A percentile compares a stretch with the other conserved stretches of the same genome.
Conservation (phyloP, 2,888 invertebrate species). For the Oxytorus armatus region DNA sequence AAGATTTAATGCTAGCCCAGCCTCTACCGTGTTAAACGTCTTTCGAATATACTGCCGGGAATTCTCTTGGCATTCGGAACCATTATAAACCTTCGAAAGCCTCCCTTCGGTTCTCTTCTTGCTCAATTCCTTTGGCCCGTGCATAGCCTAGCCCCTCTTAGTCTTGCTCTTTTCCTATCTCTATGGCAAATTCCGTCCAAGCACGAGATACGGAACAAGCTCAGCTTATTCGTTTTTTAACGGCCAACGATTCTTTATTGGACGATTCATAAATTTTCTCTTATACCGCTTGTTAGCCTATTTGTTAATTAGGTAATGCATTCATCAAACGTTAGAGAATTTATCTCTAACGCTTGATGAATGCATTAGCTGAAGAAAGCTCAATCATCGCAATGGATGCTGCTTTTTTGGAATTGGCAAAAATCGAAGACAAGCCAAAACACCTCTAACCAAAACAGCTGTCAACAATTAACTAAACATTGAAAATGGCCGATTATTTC, state of each 20-base stretch:
- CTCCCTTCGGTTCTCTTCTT: slow-evolving; percentile 60
- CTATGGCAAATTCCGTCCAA: slow-evolving; percentile 29
- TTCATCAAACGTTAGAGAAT: not conserved
- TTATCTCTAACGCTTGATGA: no score
- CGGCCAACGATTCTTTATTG: slow-evolving; percentile 9
- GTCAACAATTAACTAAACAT: no score
- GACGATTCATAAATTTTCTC: slow-evolving; percentile 15
- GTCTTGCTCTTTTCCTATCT: slow-evolving; percentile 30
- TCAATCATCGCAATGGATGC: no score
- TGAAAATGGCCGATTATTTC: no score
- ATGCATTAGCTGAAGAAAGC: no score
- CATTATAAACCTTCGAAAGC: slow-evolving; percentile 70
- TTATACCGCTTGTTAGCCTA: not conserved
- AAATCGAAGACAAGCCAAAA: no score
- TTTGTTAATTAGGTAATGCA: slow-evolving; percentile 15
- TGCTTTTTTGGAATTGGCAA: no score
- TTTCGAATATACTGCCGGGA: slow-evolving; percentile 70
- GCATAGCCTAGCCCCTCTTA: slow-evolving; percentile 14
- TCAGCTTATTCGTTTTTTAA: slow-evolving; percentile 20
- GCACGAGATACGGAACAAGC: not conserved
- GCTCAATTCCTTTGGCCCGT: slow-evolving; percentile 30
- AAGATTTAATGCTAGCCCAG: slow-evolving; percentile 72
- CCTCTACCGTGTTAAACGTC: slow-evolving; percentile 73
- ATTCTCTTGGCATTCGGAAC: slow-evolving; percentile 65
- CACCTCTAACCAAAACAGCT: no score